These are phyloP conservation scores for Ommatoiulus sabulosus DNA, from an alignment of 2,888 invertebrate species.

Conservation along the genomic window DNA sequence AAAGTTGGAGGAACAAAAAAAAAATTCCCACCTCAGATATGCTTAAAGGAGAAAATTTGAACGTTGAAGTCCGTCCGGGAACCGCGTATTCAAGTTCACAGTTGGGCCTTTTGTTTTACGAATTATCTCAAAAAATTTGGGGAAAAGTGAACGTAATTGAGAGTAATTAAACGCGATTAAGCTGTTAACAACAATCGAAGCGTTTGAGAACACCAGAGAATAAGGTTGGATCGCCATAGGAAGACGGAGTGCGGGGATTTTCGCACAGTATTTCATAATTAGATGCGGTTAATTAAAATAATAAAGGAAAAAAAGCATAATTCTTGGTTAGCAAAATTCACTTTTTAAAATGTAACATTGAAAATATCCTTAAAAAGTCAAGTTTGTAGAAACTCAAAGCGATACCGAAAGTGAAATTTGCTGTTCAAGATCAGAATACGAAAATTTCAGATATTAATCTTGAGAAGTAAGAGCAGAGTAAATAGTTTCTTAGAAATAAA, in stretches of 20 bases:
- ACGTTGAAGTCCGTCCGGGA: neutral
- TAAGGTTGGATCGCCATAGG: slow-evolving; percentile 5
- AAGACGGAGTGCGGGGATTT: neutral
- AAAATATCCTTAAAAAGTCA: too few relatives aligned
- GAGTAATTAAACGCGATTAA: slow-evolving; percentile 8
- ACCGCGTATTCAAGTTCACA: neutral
- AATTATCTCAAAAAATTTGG: neutral
- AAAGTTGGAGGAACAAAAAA: too few relatives aligned
- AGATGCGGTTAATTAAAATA: slow-evolving; percentile 8
- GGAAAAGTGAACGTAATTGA: neutral
- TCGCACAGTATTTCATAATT: neutral
- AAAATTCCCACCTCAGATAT: neutral
- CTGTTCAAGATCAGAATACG: too few relatives aligned
- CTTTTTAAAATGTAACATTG: too few relatives aligned
- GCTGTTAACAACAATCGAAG: neutral
- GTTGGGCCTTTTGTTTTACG: neutral
- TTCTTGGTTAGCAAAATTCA: neutral
- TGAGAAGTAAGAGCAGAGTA: too few relatives aligned
- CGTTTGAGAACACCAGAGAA: neutral
- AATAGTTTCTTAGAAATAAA: too few relatives aligned
- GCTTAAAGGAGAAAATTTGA: neutral
- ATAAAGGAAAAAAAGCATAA: slow-evolving; percentile 3
- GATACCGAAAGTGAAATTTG: too few relatives aligned
- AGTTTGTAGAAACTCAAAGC: too few relatives aligned
- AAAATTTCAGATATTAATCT: too few relatives aligned